These are phyloP conservation scores for Entomyzon cyanotis DNA, from an alignment of 2,113 vertebrate species.

Conservation along the genomic window DNA sequence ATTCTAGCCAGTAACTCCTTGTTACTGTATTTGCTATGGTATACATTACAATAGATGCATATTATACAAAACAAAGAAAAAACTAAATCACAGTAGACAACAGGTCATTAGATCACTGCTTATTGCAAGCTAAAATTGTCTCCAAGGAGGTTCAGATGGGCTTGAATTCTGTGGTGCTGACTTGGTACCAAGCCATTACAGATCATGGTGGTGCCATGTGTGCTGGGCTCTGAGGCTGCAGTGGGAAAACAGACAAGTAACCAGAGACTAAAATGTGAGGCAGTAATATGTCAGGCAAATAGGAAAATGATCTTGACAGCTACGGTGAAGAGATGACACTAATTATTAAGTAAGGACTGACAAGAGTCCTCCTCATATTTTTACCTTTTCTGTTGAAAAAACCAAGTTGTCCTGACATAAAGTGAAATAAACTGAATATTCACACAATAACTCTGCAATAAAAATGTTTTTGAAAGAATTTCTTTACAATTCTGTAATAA, in stretches of 20 bases:
- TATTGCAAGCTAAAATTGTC: not conserved
- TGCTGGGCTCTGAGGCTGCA: accelerated
- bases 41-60: not conserved
- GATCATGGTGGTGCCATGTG: not conserved
- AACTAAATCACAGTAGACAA: not conserved
- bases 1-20: not conserved
- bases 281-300: not conserved
- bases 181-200: not conserved
- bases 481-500: not conserved
- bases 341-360: not conserved
- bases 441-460: not conserved
- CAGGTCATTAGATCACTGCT: not conserved
- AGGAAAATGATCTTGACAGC: not conserved
- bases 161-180: not conserved
- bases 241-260: not conserved
- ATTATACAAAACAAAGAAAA: not conserved
- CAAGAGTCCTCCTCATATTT: not conserved
- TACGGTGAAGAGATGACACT: not conserved
- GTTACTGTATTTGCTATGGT: not conserved
- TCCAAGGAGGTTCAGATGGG: not conserved
- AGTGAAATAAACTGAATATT: not conserved
- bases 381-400: not conserved
- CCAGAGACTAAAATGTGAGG: not conserved
- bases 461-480: not conserved
- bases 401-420: not conserved